Evolutionary conservation across 2,797 vertebrate species (phyloP).

Genomic region (Pangasius mekongensis): DNA sequence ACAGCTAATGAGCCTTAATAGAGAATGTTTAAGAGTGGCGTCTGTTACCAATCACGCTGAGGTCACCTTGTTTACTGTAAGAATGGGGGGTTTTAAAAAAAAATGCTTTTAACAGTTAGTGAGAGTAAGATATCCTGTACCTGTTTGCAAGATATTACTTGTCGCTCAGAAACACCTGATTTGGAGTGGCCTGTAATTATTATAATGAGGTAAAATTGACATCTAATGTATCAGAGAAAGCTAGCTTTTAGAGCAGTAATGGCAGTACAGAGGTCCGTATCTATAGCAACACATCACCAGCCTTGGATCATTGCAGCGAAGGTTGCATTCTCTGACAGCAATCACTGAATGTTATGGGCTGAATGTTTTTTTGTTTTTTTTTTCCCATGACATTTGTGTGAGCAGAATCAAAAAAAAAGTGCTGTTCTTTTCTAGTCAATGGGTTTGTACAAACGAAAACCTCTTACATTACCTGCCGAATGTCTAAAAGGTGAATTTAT

Average conservation of each 20-base stretch:
- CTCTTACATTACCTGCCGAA: neutral
- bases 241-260: conserved; percentile 52
- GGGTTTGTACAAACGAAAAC: conserved; percentile 18
- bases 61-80: conserved; percentile 43
- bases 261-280: conserved; percentile 49
- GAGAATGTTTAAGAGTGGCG: conserved; percentile 11
- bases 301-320: conserved; percentile 38
- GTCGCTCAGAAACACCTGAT: conserved; percentile 30
- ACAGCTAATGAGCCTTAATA: conserved; percentile 45
- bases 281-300: conserved; percentile 61
- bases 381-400: neutral
- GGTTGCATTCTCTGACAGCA: conserved; percentile 25
- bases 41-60: conserved; percentile 50
- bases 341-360: conserved; percentile 26
- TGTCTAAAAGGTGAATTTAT: conserved; percentile 11
- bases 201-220: conserved; percentile 52
- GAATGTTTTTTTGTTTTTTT: conserved; percentile 4
- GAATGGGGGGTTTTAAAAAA: conserved; percentile 31
- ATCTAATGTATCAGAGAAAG: conserved; percentile 46
- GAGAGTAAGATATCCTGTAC: conserved; percentile 27
- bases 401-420: conserved; percentile 6
- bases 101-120: conserved; percentile 37
- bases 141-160: conserved; percentile 26
- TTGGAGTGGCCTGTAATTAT: conserved; percentile 38
- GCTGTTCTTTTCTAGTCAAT: neutral